Evolutionary conservation across 2,797 vertebrate species (phyloP).

Genomic region (Craterocephalus amniculus): DNA sequence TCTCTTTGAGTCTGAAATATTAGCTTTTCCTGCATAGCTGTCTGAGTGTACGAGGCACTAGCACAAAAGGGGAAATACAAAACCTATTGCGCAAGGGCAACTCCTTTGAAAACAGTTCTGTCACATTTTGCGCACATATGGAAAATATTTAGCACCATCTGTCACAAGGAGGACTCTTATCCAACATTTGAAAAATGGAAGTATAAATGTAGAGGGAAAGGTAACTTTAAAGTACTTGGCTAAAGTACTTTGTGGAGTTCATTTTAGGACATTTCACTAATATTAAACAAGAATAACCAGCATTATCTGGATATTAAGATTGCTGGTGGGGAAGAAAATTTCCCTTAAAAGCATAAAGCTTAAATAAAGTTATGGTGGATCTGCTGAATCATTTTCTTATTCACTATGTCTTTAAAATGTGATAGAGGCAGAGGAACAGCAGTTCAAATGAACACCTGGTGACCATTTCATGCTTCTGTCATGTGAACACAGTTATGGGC

Average conservation of each 20-base stretch:
- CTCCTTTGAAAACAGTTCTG: conserved; percentile 59
- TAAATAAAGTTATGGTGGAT: not conserved
- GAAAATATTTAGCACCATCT: conserved; percentile 81
- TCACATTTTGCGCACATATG: conserved; percentile 77
- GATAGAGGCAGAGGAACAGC: not conserved
- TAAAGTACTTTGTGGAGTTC: conserved; percentile 5
- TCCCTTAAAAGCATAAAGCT: not conserved
- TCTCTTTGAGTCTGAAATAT: conserved; percentile 22
- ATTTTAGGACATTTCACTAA: not conserved
- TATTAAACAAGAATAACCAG: conserved; percentile 7
- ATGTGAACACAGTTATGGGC: conserved; percentile 18
- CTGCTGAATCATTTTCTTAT: not conserved
- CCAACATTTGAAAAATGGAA: conserved; percentile 40
- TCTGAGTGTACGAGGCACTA: conserved; percentile 36
- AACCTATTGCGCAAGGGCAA: conserved; percentile 66
- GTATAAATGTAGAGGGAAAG: conserved; percentile 14
- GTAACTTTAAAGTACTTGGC: conserved; percentile 5
- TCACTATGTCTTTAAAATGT: not conserved
- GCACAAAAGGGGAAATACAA: conserved; percentile 26
- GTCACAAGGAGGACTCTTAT: conserved; percentile 67
- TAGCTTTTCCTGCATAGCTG: conserved; percentile 31
- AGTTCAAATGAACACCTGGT: conserved; percentile 15
- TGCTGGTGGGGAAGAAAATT: not conserved
- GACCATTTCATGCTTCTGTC: not conserved
- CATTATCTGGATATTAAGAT: not conserved